Percentiles rank a stretch among this genome's conserved stretches.
phyloP scores from a whole-genome alignment of 2,797 vertebrate species.

The Poecilia gillii region DNA sequence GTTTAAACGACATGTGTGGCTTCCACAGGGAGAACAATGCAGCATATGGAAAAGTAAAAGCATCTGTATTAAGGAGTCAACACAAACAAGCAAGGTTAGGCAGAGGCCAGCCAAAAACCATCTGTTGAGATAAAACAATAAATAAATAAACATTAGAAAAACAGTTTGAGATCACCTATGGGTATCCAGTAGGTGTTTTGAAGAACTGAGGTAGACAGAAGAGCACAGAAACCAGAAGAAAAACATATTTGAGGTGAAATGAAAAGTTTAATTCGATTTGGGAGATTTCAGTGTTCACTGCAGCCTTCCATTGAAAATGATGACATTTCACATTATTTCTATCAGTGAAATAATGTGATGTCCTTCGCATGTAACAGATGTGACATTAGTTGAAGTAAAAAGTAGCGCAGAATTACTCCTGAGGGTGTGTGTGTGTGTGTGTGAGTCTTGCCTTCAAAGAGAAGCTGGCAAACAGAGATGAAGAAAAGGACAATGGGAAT shows the following conservation, averaged over 20 bases:
- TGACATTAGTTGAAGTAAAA: slow-evolving; percentile 47
- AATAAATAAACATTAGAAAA: slow-evolving; percentile 53
- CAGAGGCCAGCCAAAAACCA: slow-evolving; percentile 72
- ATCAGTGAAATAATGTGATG: slow-evolving; percentile 20
- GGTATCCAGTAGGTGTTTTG: slow-evolving; percentile 73
- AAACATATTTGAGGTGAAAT: slow-evolving; percentile 39
- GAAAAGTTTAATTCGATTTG: slow-evolving; percentile 16
- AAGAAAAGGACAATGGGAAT: slow-evolving; percentile 59
- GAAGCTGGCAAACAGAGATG: slow-evolving; percentile 70
- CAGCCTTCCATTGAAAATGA: slow-evolving; percentile 5
- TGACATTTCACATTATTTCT: slow-evolving; percentile 16
- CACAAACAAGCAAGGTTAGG: slow-evolving; percentile 68
- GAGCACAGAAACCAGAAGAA: slow-evolving; percentile 50
- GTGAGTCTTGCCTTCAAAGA: slow-evolving; percentile 64
- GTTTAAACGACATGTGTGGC: slow-evolving; percentile 47
- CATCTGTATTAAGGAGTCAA: slow-evolving; percentile 56
- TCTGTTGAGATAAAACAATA: slow-evolving; percentile 69
- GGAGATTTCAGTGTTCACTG: slow-evolving; percentile 23
- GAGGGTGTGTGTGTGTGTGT: slow-evolving; percentile 31
- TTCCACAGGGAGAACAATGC: slow-evolving; percentile 44
- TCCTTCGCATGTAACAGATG: slow-evolving; percentile 21
- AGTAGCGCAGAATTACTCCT: slow-evolving; percentile 48
- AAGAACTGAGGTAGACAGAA: slow-evolving; percentile 55
- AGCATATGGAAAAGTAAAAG: slow-evolving; percentile 50
- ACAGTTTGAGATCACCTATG: slow-evolving; percentile 76